Evolutionary conservation across 2,888 invertebrate genomes (phyloP).

Genomic region (Ormyrus rosae): DNA sequence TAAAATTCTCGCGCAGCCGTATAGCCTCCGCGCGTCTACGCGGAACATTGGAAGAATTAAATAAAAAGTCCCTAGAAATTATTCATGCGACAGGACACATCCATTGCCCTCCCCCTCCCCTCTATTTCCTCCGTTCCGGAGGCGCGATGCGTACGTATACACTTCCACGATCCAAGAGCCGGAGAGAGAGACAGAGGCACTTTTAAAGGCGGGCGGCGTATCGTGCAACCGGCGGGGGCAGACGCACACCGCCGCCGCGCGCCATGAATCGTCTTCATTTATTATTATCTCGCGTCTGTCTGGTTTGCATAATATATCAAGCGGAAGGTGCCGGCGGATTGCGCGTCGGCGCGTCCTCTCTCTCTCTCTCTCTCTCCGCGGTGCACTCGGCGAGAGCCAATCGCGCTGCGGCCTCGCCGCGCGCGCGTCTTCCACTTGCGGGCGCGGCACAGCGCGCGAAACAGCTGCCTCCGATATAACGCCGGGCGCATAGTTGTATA

Average conservation of each 20-base stretch:
- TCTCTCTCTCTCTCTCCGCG: not conserved
- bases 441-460: not conserved
- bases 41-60: constrained; percentile 32
- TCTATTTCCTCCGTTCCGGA: not conserved
- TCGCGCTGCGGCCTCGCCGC: constrained; percentile 34
- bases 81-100: constrained; percentile 49
- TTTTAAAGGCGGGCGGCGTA: constrained; percentile 17
- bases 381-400: constrained; percentile 49
- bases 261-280: constrained; percentile 57
- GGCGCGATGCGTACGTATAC: not conserved
- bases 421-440: not conserved
- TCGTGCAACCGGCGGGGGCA: not conserved
- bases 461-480: not conserved
- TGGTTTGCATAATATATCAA: constrained; percentile 58
- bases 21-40: not conserved
- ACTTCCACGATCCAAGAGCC: not conserved
- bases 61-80: constrained; percentile 45
- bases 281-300: constrained; percentile 57
- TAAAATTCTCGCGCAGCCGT: not conserved
- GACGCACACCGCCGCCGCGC: not conserved
- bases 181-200: not conserved
- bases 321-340: constrained; percentile 47
- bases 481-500: not conserved
- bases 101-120: constrained; percentile 28
- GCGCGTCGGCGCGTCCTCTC: constrained; percentile 2